Percentiles rank a stretch among this genome's conserved stretches.
phyloP scores from a whole-genome alignment of 2,113 vertebrate genomes.

The Trogon melanurus region DNA sequence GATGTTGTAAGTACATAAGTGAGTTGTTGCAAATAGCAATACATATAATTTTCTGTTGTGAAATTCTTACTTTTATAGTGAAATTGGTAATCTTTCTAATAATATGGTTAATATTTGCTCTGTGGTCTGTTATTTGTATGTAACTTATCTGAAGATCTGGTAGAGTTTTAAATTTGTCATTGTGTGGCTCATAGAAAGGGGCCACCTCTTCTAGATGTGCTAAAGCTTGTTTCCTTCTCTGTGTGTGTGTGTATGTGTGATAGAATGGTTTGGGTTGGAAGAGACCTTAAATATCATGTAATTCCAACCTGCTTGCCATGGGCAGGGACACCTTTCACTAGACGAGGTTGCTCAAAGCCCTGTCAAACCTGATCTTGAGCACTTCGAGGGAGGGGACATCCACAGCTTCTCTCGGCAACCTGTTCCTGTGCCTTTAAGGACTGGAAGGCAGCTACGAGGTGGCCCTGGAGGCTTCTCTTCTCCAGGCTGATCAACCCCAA shows the following conservation, averaged over 20 bases:
- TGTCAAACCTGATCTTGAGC: no score
- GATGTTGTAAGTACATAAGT: neutral
- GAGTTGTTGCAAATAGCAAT: neutral
- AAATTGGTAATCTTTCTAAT: neutral
- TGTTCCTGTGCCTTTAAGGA: no score
- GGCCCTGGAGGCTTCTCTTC: no score
- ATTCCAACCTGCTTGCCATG: no score
- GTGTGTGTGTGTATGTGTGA: neutral
- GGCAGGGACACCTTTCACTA: no score
- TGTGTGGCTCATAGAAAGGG: neutral
- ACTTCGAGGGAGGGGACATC: no score
- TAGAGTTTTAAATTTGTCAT: neutral
- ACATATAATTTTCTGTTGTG: neutral
- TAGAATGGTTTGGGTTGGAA: no score
- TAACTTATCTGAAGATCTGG: neutral
- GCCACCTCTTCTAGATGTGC: neutral
- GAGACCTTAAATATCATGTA: no score
- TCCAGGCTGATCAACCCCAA: no score
- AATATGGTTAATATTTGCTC: neutral
- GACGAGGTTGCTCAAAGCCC: no score
- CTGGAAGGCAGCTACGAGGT: no score
- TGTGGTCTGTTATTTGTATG: neutral
- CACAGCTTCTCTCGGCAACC: no score
- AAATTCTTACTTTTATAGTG: neutral
- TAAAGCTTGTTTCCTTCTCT: neutral